Evolutionary conservation across 2,797 vertebrate species (phyloP), one percentile per base, ranked within the genome.

Genomic region (Nothura maculosa): DNA sequence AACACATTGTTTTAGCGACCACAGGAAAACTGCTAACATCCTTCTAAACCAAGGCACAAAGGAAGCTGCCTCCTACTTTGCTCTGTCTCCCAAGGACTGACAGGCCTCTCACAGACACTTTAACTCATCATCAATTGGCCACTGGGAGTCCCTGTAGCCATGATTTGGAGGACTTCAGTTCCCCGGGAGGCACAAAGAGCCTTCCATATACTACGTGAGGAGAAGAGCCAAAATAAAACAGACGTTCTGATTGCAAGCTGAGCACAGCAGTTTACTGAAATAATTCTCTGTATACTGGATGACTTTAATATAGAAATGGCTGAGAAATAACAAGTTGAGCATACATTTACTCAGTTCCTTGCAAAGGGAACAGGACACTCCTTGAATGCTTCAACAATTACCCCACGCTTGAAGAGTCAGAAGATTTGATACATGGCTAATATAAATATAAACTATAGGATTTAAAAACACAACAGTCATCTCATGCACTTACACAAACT

Each of bases 101-200:
- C 36, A 77, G 30, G 17, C 5, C 4, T 8, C 50, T 50, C 50
- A 83, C 54, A 55, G 6, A 9, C 25, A 32, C 20, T 40, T 57
- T 2, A 61, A 24, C 8, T 42, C 85, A 73, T 57, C 25, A 28
- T 24, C 1, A 0, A 25, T 67, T 0, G 0, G 21, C 40, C 84
- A 7, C 1, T 20, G 9, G n/a, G 28, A 34, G 25, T 20, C 8
- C 15, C 14, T 34, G 4, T 13, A 24, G 52, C 20, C 55, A 48
- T 43, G 63, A 5, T 74, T 77, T 77, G 48, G 70, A 81, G 36
- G 28, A 20, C 28, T 68, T 28, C 1, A 2, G 18, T 10, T 82
- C 57, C 54, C 36, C n/a, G 28, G 18, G 21, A 89, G 32, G 10
- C 30, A 40, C 32, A 52, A 47, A 82, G 61, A 58, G 15, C 5